Conservation (phyloP, 2,113 vertebrate species). For the Tragelaphus imberbis region DNA sequence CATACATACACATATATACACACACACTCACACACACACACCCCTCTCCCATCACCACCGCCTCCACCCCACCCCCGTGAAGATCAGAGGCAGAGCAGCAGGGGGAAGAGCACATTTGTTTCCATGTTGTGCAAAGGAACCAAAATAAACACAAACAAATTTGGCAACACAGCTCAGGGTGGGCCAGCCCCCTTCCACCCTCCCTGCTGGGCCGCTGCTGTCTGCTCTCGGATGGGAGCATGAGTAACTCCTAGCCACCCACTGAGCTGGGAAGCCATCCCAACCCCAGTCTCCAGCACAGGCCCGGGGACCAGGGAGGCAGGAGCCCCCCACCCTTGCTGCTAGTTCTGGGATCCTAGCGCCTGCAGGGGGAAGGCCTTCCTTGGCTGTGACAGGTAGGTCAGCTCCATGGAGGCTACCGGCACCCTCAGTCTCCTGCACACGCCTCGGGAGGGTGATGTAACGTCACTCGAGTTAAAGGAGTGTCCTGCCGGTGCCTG, state of each 20-base stretch:
- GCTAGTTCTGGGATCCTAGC: neutral
- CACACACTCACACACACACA: neutral
- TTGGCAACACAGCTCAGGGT: neutral
- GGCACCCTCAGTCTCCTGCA: neutral
- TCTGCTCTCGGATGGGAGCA: neutral
- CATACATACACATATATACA: accelerated
- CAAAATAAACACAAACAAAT: conserved; percentile 42
- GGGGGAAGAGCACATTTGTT: neutral
- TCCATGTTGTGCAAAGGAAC: neutral
- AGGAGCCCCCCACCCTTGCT: neutral
- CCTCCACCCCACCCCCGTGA: too few relatives aligned
- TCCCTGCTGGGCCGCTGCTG: neutral
- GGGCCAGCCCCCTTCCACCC: neutral
- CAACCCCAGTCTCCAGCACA: neutral
- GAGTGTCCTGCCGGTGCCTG: neutral
- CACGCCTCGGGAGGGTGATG: accelerated
- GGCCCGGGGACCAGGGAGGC: neutral
- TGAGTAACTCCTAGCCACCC: neutral
- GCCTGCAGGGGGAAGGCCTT: neutral
- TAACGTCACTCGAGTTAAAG: neutral
- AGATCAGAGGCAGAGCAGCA: neutral
- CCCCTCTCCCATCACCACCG: neutral
- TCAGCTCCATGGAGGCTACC: neutral
- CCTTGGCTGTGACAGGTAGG: neutral
- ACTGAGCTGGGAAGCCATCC: neutral